Evolutionary conservation across 2,888 invertebrate species (phyloP), one percentile per base, ranked within the genome.

Genomic region (Eulithis testata): DNA sequence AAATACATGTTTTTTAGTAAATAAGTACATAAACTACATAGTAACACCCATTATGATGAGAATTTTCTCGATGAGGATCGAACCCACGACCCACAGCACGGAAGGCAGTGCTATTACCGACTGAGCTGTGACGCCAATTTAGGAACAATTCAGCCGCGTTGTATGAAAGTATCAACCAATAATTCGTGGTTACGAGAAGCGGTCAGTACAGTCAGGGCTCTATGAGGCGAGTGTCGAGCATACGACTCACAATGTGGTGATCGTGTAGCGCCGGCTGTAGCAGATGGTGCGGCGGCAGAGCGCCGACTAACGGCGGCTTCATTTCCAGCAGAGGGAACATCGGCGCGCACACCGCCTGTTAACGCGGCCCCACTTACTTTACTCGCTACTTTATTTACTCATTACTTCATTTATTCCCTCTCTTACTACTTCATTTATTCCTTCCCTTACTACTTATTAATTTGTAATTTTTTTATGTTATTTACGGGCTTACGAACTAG

Each of bases 251-350:
- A 82, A 91, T 94, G 94, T 95, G 95, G 94, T 94, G 95, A 82
- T 94, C 95, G 94, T 94, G 95, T 86, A 94, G 94, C 93, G 94
- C 92, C 90, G 90, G 94, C 93, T 91, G 94, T 94, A 93, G 91
- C 91, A 93, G 87, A 81, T 93, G 93, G 81, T 87, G 91, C 79
- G 93, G 93, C 74, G 93, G 92, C 86, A 93, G 86, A 73, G 93
- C 92, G 84, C 89, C 91, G 84, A 88, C 91, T 55, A 92, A 90
- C 73, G 93, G 93, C 82, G 93, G 90, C 89, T 91, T 90, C 86
- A 91, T 73, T 83, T 91, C 91, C 92, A 94, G 90, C 93, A 94
- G 93, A 83, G 94, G 94, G 88, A 93, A 91, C 85, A 90, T 81
- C 68, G 90, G 92, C 85, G 91, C 88, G 88, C 91, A 92, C 90